Conservation (phyloP, 23 tunicate species). For the Styela clava region DNA sequence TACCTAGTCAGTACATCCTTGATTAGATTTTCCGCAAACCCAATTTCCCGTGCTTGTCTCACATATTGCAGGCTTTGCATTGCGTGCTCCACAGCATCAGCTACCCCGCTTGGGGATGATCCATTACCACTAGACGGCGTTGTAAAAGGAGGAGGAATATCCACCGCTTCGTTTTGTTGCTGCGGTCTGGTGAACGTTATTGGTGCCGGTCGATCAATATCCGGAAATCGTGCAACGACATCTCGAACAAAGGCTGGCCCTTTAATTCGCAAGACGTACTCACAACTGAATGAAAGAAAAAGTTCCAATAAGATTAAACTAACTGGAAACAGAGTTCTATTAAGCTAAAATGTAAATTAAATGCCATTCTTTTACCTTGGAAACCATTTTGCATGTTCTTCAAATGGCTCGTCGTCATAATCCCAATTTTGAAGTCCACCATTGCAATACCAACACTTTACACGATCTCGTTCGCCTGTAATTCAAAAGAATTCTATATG, state of each 20-base stretch:
- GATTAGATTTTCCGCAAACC: background rate
- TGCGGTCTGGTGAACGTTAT: background rate
- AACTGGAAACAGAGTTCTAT: no score
- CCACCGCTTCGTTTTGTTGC: background rate
- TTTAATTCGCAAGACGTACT: background rate
- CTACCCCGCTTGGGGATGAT: background rate
- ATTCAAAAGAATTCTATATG: background rate
- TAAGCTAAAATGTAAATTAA: no score
- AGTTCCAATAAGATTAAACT: no score
- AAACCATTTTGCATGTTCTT: conserved; percentile 78
- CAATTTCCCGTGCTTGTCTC: conserved; percentile 1
- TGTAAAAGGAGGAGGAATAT: background rate
- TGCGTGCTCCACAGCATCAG: background rate
- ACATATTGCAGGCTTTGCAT: background rate
- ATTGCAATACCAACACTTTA: conserved; percentile 68
- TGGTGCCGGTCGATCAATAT: background rate
- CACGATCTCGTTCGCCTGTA: conserved; percentile 48
- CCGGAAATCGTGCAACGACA: background rate
- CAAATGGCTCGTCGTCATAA: conserved; percentile 42
- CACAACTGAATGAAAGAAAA: background rate
- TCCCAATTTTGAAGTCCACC: conserved; percentile 81
- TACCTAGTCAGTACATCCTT: background rate
- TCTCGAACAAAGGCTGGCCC: background rate
- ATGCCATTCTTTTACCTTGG: conserved; percentile 72
- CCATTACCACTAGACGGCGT: background rate